Conservation (phyloP, 2,797 vertebrate genomes). For the Micrastur ruficollis region DNA sequence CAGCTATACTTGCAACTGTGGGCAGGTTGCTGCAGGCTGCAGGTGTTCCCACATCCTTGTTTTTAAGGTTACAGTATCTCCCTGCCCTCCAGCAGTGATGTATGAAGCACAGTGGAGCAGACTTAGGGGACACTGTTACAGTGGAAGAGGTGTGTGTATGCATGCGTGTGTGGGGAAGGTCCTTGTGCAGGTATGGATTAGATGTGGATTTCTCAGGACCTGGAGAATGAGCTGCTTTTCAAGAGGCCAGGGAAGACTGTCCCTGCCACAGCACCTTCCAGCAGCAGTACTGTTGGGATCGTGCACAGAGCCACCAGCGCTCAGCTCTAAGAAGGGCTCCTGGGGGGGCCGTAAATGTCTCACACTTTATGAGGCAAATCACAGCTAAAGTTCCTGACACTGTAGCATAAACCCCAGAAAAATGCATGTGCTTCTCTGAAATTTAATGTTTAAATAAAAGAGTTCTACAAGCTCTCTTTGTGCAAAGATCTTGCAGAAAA, state of each 20-base stretch:
- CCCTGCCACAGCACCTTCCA: background rate
- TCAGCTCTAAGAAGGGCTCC: background rate
- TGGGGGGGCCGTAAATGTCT: background rate
- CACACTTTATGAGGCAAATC: background rate
- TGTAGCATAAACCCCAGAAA: background rate
- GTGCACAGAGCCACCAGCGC: background rate
- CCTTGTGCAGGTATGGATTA: background rate
- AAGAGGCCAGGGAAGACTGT: background rate
- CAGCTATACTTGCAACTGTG: background rate
- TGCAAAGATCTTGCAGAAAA: background rate
- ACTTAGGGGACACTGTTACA: fast-evolving
- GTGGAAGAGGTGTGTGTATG: background rate
- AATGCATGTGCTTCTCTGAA: background rate
- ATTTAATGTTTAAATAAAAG: background rate
- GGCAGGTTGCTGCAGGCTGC: background rate
- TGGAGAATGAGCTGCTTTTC: background rate
- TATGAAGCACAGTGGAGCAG: fast-evolving
- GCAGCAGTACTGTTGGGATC: background rate
- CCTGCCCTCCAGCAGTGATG: background rate
- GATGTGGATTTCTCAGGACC: background rate
- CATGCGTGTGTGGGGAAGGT: background rate
- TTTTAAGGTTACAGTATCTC: background rate
- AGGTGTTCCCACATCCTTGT: background rate
- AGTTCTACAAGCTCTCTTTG: background rate
- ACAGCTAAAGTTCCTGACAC: background rate